A percentile compares a stretch with the other conserved stretches of the same genome.
These are phyloP conservation scores for Phodopus roborovskii DNA, from an alignment of 2,113 vertebrate genomes.

Conservation along the genomic window DNA sequence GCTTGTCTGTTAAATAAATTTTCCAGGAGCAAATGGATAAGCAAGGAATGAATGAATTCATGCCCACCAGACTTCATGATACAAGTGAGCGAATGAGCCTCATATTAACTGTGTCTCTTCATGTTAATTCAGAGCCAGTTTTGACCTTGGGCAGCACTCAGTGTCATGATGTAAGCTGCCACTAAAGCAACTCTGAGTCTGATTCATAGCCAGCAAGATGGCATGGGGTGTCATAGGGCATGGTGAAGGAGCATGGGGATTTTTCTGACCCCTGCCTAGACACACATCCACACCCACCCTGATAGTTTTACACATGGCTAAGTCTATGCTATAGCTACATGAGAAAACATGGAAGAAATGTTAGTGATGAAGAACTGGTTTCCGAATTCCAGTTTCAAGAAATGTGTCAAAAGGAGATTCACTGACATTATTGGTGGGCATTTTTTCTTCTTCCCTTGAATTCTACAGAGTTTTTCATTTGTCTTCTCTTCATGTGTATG, in stretches of 20 bases:
- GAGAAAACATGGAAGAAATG: not conserved
- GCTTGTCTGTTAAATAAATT: not conserved
- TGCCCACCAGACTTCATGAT: not conserved
- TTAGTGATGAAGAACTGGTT: not conserved
- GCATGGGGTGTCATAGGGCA: not conserved
- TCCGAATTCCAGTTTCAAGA: not conserved
- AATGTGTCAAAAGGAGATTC: not conserved
- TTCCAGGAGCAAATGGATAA: not conserved
- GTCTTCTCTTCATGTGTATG: not conserved
- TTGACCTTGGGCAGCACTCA: not conserved
- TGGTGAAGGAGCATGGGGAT: not conserved
- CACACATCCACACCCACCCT: not conserved
- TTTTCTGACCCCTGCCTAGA: not conserved
- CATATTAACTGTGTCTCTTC: not conserved
- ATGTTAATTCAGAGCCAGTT: conserved; percentile 41
- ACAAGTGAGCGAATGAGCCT: not conserved
- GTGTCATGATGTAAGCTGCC: not conserved
- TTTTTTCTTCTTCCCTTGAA: not conserved
- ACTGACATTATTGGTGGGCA: not conserved
- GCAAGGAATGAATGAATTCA: not conserved
- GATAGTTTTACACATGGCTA: not conserved
- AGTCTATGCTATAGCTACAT: not conserved
- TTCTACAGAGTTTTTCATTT: not conserved
- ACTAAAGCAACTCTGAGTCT: not conserved
- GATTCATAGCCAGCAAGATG: not conserved